These are phyloP conservation scores for Rhizomys pruinosus DNA, from an alignment of 2,113 vertebrate species.

Conservation along the genomic window DNA sequence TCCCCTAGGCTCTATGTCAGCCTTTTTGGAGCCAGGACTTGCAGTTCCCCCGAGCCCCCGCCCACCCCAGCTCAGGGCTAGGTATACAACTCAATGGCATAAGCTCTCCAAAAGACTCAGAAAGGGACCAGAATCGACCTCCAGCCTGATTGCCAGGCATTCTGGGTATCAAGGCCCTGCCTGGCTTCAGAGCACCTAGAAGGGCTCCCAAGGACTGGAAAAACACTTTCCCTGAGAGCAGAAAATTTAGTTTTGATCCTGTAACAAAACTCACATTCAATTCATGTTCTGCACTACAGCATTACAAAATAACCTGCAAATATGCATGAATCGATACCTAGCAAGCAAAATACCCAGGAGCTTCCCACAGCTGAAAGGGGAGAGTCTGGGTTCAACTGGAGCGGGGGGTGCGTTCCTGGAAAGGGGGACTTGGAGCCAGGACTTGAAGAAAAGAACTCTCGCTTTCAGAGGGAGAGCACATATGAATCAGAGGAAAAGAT, in stretches of 20 bases:
- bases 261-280: neutral
- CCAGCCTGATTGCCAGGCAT: too few species aligned
- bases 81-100: rapidly evolving
- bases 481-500: neutral
- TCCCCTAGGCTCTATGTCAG: neutral
- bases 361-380: neutral
- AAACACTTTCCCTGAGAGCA: neutral
- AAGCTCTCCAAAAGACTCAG: neutral
- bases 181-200: neutral
- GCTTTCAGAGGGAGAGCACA: neutral
- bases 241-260: neutral
- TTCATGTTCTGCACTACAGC: neutral
- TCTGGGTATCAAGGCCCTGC: neutral
- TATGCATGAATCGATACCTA: neutral
- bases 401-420: neutral
- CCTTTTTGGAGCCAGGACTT: neutral
- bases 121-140: neutral
- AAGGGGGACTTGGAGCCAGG: neutral
- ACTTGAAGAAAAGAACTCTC: rapidly evolving
- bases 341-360: neutral
- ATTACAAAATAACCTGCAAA: neutral
- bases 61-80: neutral
- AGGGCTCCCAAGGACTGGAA: neutral
- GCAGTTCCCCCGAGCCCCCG: too few species aligned
- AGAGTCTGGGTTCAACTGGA: neutral